These are phyloP conservation scores for Adelges cooleyi DNA, from an alignment of 1,140 invertebrate genomes.

Conservation along the genomic window DNA sequence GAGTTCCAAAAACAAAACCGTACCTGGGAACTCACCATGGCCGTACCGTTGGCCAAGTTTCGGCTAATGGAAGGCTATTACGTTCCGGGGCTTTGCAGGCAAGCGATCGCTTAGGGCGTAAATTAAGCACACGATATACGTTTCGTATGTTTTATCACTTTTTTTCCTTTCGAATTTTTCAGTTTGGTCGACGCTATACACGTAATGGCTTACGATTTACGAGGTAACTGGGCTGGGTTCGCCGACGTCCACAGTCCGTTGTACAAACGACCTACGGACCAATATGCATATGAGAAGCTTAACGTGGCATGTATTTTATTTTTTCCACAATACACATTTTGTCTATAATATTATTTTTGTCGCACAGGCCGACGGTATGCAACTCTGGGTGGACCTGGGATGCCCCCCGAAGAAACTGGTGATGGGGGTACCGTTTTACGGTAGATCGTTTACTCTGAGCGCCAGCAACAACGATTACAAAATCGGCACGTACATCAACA, in stretches of 20 bases:
- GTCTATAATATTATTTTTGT: neutral
- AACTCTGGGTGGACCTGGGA: constrained; percentile 74
- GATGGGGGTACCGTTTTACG: constrained; percentile 50
- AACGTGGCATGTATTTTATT: constrained; percentile 62
- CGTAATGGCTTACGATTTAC: constrained; percentile 81
- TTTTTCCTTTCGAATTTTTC: constrained; percentile 8
- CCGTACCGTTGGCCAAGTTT: constrained; percentile 74
- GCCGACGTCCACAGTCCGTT: constrained; percentile 77
- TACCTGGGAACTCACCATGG: constrained; percentile 78
- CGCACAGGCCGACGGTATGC: constrained; percentile 64
- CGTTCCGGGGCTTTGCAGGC: constrained; percentile 76
- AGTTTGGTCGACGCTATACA: constrained; percentile 62
- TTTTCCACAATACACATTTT: neutral
- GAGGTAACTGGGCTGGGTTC: constrained; percentile 83
- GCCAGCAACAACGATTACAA: constrained; percentile 68
- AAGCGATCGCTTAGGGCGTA: no score
- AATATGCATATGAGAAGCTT: constrained; percentile 74
- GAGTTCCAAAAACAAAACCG: constrained; percentile 61
- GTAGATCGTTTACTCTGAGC: constrained; percentile 42
- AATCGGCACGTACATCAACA: constrained; percentile 52
- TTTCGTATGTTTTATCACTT: neutral
- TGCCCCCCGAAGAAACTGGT: constrained; percentile 76
- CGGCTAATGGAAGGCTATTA: constrained; percentile 76
- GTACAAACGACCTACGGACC: constrained; percentile 69
- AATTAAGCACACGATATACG: neutral